Evolutionary conservation across 2,888 invertebrate species (phyloP), one percentile per base, ranked within the genome.

Genomic region (Pseudococcus viburni): DNA sequence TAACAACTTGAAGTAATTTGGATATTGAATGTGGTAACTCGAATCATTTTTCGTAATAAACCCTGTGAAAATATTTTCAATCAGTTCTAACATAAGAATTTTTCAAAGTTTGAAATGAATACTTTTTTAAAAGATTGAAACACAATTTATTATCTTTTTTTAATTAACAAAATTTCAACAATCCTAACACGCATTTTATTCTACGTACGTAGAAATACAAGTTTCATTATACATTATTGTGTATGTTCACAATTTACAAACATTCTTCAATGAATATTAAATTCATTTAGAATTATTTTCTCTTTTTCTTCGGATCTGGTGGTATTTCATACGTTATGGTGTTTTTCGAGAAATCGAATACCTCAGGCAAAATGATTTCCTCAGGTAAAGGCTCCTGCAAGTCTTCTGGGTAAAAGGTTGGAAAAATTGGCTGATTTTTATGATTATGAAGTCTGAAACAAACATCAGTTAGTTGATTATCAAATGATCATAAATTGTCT

Each of bases 341-440:
- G 85, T 95, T 94, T 89, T 94, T 94, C 89, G 93, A 93, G 91
- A 97, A 97, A 51, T 92, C 92, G 92, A 97, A 97, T 80, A 98
- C 92, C 46, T 94, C 93, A 59, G 96, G 94, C 91, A 94, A 94
- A 92, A 94, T 96, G 90, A 96, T 93, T 91, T 98, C 96, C 90
- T 96, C 95, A 0, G 94, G 93, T 55, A 94, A 90, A 11, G 91
- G 91, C 88, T 94, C 93, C 88, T 94, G 93, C 0, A 91, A 90
- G 51, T 93, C 93, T 87, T 94, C 93, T 9, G 94, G 94, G 90
- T 93, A 94, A 90, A 93, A 94, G 0, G 98, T 98, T 0, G 98
- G 98, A 91, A 97, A 96, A 39, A 95, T 94, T 5, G 95, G 91
- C 39, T 90, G 91, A 84, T 90, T 90, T 90, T 91, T 90, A 17